phyloP scores from a whole-genome alignment of 2,888 invertebrate species.

The Drosophila dives region DNA sequence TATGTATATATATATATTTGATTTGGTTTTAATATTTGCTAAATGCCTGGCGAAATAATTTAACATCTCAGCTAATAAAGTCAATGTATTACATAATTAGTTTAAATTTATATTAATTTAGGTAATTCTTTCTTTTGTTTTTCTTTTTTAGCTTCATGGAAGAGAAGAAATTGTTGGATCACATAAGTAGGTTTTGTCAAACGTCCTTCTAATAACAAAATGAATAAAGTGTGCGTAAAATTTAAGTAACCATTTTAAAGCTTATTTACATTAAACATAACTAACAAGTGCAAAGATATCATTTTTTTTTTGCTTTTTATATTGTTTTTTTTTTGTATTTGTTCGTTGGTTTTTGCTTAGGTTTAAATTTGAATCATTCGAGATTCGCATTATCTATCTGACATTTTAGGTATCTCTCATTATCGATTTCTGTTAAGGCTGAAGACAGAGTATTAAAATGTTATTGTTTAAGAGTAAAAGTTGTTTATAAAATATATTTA shows the following conservation, averaged over 20 bases:
- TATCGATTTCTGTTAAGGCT: conserved; percentile 61
- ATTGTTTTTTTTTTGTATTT: conserved; percentile 17
- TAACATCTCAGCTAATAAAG: conserved; percentile 76
- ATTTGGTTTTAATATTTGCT: conserved; percentile 43
- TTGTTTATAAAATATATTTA: conserved; percentile 75
- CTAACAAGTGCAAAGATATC: conserved; percentile 60
- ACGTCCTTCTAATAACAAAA: conserved; percentile 54
- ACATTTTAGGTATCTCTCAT: conserved; percentile 26
- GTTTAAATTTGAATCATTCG: conserved; percentile 30
- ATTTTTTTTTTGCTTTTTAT: not conserved
- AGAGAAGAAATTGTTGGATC: conserved; percentile 77
- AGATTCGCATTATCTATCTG: conserved; percentile 7
- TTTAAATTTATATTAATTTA: conserved; percentile 59
- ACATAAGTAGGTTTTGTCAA: conserved; percentile 73
- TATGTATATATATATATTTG: conserved; percentile 42
- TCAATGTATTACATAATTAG: conserved; percentile 67
- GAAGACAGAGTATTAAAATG: conserved; percentile 77
- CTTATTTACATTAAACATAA: conserved; percentile 74
- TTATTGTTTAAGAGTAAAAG: conserved; percentile 72
- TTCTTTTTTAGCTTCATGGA: conserved; percentile 64
- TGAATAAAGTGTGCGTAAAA: conserved; percentile 44
- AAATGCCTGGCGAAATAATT: conserved; percentile 74
- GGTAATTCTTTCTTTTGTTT: conserved; percentile 24
- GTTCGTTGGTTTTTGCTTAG: conserved; percentile 51
- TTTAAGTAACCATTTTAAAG: conserved; percentile 59